Conservation (phyloP, 2,797 vertebrate species). For the Malurus splendens region DNA sequence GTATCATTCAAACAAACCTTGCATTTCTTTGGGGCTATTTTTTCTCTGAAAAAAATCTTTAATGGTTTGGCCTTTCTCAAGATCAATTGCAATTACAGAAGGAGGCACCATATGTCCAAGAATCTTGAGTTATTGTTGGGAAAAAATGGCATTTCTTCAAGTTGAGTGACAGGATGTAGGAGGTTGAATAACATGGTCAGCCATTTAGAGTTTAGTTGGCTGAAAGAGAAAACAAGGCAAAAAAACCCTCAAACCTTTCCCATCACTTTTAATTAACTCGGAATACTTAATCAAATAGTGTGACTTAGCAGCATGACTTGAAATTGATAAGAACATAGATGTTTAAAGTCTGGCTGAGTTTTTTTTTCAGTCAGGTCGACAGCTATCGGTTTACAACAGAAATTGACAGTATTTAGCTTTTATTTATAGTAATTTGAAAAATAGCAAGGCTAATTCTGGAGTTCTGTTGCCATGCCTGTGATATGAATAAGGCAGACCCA, state of each 20-base stretch:
- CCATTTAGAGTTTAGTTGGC: background rate
- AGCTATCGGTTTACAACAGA: background rate
- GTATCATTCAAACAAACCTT: background rate
- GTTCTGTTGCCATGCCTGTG: background rate
- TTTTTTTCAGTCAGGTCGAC: background rate
- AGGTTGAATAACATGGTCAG: slow-evolving; percentile 5
- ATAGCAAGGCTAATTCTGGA: background rate
- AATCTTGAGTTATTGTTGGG: background rate
- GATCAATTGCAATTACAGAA: slow-evolving; percentile 13
- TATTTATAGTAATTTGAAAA: background rate
- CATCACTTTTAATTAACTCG: slow-evolving; percentile 4
- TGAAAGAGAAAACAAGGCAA: background rate
- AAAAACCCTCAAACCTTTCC: background rate
- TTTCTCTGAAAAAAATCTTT: background rate
- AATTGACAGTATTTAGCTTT: background rate
- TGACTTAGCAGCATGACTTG: background rate
- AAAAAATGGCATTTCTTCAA: slow-evolving; percentile 9
- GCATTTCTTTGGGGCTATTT: background rate
- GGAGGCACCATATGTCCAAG: background rate
- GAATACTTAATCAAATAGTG: background rate
- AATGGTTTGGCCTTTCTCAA: background rate
- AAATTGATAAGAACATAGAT: background rate
- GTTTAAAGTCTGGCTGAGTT: background rate
- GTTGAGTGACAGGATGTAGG: background rate
- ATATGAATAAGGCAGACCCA: background rate